Evolutionary conservation across 2,113 vertebrate genomes (phyloP).

Genomic region (Nibea coibor): DNA sequence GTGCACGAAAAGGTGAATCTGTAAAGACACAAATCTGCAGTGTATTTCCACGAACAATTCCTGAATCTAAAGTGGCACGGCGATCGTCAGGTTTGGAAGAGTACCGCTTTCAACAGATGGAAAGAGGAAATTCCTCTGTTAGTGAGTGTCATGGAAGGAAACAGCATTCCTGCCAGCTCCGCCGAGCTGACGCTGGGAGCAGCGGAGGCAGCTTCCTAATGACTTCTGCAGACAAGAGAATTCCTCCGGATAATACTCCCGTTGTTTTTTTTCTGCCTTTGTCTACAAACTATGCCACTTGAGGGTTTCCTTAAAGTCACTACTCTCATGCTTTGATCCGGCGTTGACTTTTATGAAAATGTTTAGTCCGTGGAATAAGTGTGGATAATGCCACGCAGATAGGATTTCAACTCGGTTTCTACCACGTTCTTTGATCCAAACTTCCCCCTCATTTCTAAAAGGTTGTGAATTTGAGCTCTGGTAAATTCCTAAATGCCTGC

Average conservation of each 20-base stretch:
- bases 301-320: background rate
- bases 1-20: background rate
- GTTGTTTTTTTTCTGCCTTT: conserved; percentile 19
- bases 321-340: conserved; percentile 71
- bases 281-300: conserved; percentile 12
- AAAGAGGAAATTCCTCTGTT: conserved; percentile 69
- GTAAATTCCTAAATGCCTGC: background rate
- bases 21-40: background rate
- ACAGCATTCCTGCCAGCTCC: conserved; percentile 55
- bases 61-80: conserved; percentile 21
- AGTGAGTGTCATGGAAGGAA: conserved; percentile 62
- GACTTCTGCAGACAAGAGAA: conserved; percentile 71
- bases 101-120: conserved; percentile 45
- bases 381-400: conserved; percentile 17
- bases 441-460: conserved; percentile 12
- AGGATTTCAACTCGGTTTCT: conserved; percentile 14
- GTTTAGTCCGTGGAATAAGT: background rate
- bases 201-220: conserved; percentile 53
- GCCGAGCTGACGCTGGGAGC: conserved; percentile 45
- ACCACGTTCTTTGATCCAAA: conserved; percentile 22
- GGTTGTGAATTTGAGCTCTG: conserved; percentile 28
- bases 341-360: conserved; percentile 54
- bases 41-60: background rate
- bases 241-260: conserved; percentile 60
- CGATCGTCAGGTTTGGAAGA: conserved; percentile 16